phyloP scores from a whole-genome alignment of 1,140 invertebrate genomes.

The Neotoxoptera formosana region DNA sequence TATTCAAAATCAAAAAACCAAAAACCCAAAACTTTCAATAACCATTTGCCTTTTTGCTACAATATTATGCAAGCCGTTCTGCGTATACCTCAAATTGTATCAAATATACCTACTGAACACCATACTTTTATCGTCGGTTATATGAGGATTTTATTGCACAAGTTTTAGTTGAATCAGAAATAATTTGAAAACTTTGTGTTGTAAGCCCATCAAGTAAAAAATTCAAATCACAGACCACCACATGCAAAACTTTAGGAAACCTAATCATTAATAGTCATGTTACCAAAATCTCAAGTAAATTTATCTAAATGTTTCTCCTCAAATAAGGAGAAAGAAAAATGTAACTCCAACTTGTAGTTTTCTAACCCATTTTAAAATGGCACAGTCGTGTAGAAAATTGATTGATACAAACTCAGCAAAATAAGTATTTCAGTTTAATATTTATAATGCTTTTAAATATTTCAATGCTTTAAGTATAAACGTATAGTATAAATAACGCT shows the following conservation, averaged over 20 bases:
- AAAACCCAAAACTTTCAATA: neutral
- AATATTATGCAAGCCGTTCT: neutral
- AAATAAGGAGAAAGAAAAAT: neutral
- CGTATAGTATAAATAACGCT: neutral
- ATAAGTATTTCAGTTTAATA: neutral
- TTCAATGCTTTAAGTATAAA: neutral
- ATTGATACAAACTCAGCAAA: neutral
- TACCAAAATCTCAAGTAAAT: neutral
- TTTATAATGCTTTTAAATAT: neutral
- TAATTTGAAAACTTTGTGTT: constrained; percentile 24
- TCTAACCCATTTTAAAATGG: neutral
- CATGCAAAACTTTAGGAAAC: neutral
- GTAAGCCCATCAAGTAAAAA: neutral
- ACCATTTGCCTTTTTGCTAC: neutral
- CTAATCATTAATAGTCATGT: neutral
- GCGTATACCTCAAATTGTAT: neutral
- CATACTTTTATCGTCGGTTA: neutral
- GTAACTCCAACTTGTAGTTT: neutral
- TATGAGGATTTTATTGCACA: neutral
- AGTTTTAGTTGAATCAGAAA: constrained; percentile 12
- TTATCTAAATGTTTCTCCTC: neutral
- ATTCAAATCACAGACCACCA: neutral
- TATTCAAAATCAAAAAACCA: neutral
- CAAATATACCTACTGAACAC: neutral
- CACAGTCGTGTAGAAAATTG: neutral